Base-by-base conservation (phyloP, 2,113 vertebrate species). In the Microtus montanus region DNA sequence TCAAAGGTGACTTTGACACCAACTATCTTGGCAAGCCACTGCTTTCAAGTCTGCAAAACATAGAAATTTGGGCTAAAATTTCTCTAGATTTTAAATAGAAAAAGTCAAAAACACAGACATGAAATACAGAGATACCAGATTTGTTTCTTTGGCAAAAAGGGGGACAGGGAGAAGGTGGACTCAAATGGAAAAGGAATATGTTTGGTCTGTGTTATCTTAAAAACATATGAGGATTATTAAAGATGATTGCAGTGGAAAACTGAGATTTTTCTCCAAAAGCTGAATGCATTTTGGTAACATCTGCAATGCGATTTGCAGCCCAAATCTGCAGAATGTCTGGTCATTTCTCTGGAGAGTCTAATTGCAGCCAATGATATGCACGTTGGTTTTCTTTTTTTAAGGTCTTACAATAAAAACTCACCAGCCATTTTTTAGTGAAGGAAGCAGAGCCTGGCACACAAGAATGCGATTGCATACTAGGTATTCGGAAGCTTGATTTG, bases 401-500 rank as follows among this genome's bases (percentile, higher is more conserved):
- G n/a, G 93, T 94, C 95, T 97, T 26, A 49, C 22, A 70, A 90
- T 92, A 70, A 97, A 97, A 97, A 66, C 8, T 97, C 61, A 94
- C 70, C 64, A 70, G 49, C 78, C 95, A 28, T 54, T 97, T 75
- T 89, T 96, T 94, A 87, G 87, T 92, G 64, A 95, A 97, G 26
- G 97, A 90, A 98, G 95, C 90, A 96, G 66, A 96, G 47, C 35
- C 41, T 97, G 87, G 70, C 95, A 94, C 84, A 64, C 79, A 96
- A 82, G 83, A 89, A 96, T 87, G 2, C 93, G 97, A 98, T 96
- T 97, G 90, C 87, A 95, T n/a, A n/a, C 64, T 91, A 93, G 82
- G 70, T 95, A 94, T 97, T 96, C 96, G 89, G 96, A 98, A 98
- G 77, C 89, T 98, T 96, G 74, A 12, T 96, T 96, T 74, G 96